Conservation (phyloP, 2,888 invertebrate genomes). For the Epinotia brunnichana region DNA sequence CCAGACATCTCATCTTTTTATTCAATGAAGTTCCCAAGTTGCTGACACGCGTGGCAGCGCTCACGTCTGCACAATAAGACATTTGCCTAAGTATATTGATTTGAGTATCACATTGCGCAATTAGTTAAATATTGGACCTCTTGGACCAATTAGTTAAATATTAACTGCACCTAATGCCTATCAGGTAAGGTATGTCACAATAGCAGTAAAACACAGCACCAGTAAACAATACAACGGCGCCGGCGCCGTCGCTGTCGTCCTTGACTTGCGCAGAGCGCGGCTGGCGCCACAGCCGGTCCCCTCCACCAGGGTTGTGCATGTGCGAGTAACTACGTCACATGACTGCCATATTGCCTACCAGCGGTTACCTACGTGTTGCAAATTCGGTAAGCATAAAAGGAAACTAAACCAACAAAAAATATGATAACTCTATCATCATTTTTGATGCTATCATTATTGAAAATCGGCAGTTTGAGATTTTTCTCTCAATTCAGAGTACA, state of each 20-base stretch:
- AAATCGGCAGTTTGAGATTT: too few relatives aligned
- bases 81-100: neutral
- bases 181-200: conserved; percentile 15
- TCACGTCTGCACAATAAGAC: too few relatives aligned
- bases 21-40: too few relatives aligned
- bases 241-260: conserved; percentile 27
- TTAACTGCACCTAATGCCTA: neutral
- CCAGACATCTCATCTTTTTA: too few relatives aligned
- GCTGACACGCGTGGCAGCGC: too few relatives aligned
- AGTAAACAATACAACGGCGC: conserved; percentile 13
- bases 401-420: too few relatives aligned
- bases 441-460: too few relatives aligned
- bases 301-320: conserved; percentile 27
- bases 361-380: neutral
- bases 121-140: conserved; percentile 11
- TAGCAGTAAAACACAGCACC: neutral
- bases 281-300: conserved; percentile 25
- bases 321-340: neutral
- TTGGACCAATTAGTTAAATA: conserved; percentile 14
- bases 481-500: too few relatives aligned
- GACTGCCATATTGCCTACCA: neutral
- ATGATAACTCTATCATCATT: too few relatives aligned
- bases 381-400: too few relatives aligned
- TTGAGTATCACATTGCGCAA: neutral
- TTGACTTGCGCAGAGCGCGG: conserved; percentile 37